Conservation (phyloP, 2,797 vertebrate species). For the Sphaeramia orbicularis region DNA sequence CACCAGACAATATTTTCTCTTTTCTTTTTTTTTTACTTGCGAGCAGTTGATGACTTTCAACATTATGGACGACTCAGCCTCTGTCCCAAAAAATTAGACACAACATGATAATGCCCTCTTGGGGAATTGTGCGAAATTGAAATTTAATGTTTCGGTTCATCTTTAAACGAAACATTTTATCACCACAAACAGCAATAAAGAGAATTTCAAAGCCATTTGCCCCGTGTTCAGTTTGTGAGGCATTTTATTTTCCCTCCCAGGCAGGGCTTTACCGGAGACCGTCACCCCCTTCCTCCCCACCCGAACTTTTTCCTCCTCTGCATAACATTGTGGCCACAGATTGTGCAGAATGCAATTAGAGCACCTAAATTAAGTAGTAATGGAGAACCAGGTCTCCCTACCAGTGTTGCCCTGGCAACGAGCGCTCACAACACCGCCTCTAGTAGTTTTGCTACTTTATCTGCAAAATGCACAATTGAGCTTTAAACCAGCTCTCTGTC, state of each 20-base stretch:
- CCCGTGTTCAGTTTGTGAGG: conserved; percentile 29
- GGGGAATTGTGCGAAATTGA: conserved; percentile 60
- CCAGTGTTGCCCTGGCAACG: conserved; percentile 98
- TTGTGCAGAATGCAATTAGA: conserved; percentile 99
- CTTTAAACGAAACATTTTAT: conserved; percentile 68
- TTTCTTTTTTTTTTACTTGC: conserved; percentile 58
- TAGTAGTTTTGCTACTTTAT: conserved; percentile 99
- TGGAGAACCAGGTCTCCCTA: conserved; percentile 98
- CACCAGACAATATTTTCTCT: conserved; percentile 30
- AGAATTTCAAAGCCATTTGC: conserved; percentile 63
- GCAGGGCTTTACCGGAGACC: conserved; percentile 51
- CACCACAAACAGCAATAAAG: conserved; percentile 59
- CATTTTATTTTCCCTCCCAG: conserved; percentile 53
- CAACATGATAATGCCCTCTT: conserved; percentile 31
- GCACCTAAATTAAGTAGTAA: conserved; percentile 99
- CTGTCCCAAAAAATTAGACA: conserved; percentile 43
- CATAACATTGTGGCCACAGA: conserved; percentile 94
- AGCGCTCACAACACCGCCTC: conserved; percentile 96
- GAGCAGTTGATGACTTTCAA: conserved; percentile 28
- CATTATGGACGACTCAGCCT: not conserved
- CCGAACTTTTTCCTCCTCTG: conserved; percentile 80
- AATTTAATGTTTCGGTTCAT: conserved; percentile 62
- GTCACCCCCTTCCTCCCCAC: conserved; percentile 21
- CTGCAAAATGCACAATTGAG: conserved; percentile 99
- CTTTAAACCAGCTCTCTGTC: conserved; percentile 94